These are phyloP conservation scores for Thecophora atra DNA, from an alignment of 2,888 invertebrate genomes.

Conservation along the genomic window DNA sequence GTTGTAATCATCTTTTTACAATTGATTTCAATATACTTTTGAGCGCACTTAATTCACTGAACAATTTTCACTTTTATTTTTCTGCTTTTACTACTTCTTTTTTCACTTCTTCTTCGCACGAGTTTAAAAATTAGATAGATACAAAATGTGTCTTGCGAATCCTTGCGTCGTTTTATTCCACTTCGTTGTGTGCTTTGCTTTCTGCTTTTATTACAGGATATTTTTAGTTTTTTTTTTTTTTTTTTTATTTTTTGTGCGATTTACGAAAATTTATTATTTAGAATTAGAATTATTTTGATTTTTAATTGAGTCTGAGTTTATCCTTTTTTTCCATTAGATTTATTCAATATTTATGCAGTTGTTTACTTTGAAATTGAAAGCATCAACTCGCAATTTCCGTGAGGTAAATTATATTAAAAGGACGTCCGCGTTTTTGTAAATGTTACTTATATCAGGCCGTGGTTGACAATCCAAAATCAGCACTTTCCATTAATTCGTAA, in stretches of 20 bases:
- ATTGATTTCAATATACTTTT: not conserved
- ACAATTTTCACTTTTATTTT: not conserved
- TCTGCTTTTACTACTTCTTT: not conserved
- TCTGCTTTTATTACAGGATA: no score
- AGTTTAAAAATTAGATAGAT: conserved; percentile 47
- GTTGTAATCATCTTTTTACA: no score
- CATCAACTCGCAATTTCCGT: no score
- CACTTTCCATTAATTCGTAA: no score
- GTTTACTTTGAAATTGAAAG: no score
- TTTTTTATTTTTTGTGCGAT: conserved; percentile 23
- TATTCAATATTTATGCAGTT: not conserved
- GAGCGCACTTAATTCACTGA: not conserved
- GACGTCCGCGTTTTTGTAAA: no score
- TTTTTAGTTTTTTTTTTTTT: conserved; percentile 33
- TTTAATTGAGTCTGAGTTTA: no score
- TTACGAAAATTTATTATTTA: not conserved
- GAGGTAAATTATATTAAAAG: no score
- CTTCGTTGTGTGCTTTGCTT: no score
- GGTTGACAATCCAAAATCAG: no score
- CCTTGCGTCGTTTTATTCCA: conserved; percentile 18
- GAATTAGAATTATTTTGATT: not conserved
- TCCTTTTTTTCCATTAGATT: not conserved
- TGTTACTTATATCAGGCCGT: no score
- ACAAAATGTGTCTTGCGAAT: conserved; percentile 43
- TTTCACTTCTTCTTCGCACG: conserved; percentile 38